Percentiles rank a stretch among this genome's conserved stretches.
Evolutionary conservation across 2,888 invertebrate genomes (phyloP).

Genomic region (Myathropa florea): DNA sequence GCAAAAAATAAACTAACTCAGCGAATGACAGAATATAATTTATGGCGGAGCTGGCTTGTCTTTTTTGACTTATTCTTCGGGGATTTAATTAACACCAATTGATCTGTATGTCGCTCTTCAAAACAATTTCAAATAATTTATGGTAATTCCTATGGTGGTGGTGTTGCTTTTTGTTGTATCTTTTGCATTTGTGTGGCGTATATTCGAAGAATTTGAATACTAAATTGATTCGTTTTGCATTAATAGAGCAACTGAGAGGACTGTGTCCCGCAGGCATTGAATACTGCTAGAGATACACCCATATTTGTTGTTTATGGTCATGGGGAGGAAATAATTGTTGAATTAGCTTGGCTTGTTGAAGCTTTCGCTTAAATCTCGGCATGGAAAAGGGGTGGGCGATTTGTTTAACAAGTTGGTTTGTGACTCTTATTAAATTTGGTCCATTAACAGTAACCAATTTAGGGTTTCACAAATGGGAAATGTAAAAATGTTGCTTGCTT

Average conservation of each 20-base stretch:
- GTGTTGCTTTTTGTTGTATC: neutral
- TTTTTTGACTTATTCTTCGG: slow-evolving; percentile 73
- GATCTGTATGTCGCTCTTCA: slow-evolving; percentile 79
- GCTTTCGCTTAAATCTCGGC: neutral
- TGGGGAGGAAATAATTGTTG: slow-evolving; percentile 33
- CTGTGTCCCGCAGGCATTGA: neutral
- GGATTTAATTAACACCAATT: slow-evolving; percentile 81
- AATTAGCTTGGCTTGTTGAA: slow-evolving; percentile 5
- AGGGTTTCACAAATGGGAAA: too few relatives aligned
- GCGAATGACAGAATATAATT: slow-evolving; percentile 69
- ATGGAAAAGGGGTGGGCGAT: neutral
- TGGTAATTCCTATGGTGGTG: slow-evolving; percentile 59
- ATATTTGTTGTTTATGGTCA: slow-evolving; percentile 4
- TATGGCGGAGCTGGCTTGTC: slow-evolving; percentile 71
- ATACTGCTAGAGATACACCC: neutral
- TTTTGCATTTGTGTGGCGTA: slow-evolving; percentile 6
- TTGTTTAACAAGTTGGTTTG: neutral
- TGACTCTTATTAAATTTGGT: neutral
- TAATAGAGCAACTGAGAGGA: slow-evolving; percentile 34
- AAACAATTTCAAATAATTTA: slow-evolving; percentile 71
- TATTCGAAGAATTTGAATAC: slow-evolving; percentile 39
- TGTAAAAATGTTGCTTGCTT: too few relatives aligned
- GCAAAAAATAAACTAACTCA: slow-evolving; percentile 18
- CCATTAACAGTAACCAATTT: too few relatives aligned
- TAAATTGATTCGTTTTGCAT: slow-evolving; percentile 71